Conservation (phyloP, 2,888 invertebrate genomes). For the Schizotus pectinicornis region DNA sequence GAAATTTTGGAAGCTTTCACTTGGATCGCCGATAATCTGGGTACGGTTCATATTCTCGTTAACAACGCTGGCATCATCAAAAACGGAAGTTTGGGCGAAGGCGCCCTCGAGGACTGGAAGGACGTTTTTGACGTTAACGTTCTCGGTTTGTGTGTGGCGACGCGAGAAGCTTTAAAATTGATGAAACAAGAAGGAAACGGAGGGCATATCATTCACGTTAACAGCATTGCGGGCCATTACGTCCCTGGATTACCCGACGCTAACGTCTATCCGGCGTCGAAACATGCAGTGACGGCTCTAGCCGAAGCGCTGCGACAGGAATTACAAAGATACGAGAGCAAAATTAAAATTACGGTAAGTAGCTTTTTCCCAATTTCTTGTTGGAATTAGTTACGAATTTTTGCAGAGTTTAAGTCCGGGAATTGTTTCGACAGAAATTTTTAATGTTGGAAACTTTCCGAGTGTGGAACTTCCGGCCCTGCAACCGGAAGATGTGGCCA, state of each 20-base stretch:
- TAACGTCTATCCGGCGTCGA: slow-evolving; percentile 36
- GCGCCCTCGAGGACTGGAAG: slow-evolving; percentile 30
- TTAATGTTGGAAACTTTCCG: too few species aligned
- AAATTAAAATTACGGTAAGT: slow-evolving; percentile 39
- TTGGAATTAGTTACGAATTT: slow-evolving; percentile 6
- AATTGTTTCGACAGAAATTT: slow-evolving; percentile 36
- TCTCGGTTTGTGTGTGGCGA: slow-evolving; percentile 36
- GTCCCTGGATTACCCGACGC: slow-evolving; percentile 27
- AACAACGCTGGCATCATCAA: slow-evolving; percentile 38
- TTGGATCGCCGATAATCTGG: slow-evolving; percentile 35
- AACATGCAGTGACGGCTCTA: slow-evolving; percentile 35
- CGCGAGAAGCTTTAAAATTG: slow-evolving; percentile 37
- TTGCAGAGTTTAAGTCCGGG: slow-evolving; percentile 47
- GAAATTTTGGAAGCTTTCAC: slow-evolving; percentile 36
- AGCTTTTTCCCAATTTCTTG: not conserved
- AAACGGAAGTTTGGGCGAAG: slow-evolving; percentile 28
- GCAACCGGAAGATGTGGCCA: slow-evolving; percentile 14
- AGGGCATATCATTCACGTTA: slow-evolving; percentile 37
- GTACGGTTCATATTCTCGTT: slow-evolving; percentile 38
- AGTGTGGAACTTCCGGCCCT: slow-evolving; percentile 3
- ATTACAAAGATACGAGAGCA: slow-evolving; percentile 25
- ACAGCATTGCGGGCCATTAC: slow-evolving; percentile 40
- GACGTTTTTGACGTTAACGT: slow-evolving; percentile 34
- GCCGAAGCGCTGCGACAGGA: slow-evolving; percentile 36
- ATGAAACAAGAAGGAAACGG: slow-evolving; percentile 35